These are phyloP conservation scores for Parauchenoglanis ngamensis DNA, from an alignment of 2,797 vertebrate species.

Conservation along the genomic window DNA sequence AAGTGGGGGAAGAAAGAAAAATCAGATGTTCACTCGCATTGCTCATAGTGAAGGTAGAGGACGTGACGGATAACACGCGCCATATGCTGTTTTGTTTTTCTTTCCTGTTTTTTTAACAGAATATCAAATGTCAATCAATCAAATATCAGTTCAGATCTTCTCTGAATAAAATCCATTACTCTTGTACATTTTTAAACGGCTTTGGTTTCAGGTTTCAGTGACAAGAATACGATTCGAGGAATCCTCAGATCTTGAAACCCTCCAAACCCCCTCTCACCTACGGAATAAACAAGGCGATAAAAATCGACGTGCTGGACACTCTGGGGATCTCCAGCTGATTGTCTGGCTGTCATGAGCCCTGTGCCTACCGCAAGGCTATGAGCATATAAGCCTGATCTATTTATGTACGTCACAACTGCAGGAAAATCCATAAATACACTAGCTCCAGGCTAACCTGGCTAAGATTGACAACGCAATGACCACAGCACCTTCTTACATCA, in stretches of 20 bases:
- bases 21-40: neutral
- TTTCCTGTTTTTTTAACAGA: neutral
- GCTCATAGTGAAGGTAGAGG: neutral
- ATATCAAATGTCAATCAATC: neutral
- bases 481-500: neutral
- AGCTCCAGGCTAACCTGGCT: neutral
- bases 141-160: neutral
- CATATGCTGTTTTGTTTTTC: neutral
- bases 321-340: conserved; percentile 27
- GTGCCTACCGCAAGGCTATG: neutral
- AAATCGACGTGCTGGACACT: conserved; percentile 34
- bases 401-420: neutral
- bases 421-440: conserved; percentile 15
- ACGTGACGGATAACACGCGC: neutral
- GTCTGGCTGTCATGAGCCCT: neutral
- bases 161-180: neutral
- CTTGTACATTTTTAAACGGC: neutral
- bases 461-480: neutral
- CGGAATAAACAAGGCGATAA: conserved; percentile 47
- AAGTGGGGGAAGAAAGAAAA: neutral
- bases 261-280: conserved; percentile 19
- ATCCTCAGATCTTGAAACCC: neutral
- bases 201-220: conserved; percentile 16
- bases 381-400: neutral
- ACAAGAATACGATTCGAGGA: conserved; percentile 16